Evolutionary conservation across 2,888 invertebrate genomes (phyloP).

Genomic region (Mesochorus sp.): DNA sequence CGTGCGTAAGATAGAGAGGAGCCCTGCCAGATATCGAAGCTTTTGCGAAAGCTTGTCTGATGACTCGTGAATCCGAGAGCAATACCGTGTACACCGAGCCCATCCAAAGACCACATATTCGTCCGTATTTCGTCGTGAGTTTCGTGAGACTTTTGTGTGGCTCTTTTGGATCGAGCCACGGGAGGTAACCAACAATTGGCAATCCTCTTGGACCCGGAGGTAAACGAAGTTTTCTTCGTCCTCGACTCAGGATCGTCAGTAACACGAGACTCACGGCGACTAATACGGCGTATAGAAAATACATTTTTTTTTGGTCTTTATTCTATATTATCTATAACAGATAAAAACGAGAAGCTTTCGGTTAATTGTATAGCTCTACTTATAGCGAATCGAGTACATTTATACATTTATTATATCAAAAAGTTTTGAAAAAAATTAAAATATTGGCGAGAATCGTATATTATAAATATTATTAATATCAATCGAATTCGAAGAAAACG

Average conservation of each 20-base stretch:
- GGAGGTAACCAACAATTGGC: conserved; percentile 91
- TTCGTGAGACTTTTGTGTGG: conserved; percentile 89
- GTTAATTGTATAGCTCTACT: neutral
- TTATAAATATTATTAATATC: too few species aligned
- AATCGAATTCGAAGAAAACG: too few species aligned
- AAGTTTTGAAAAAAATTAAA: too few species aligned
- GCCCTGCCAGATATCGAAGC: conserved; percentile 90
- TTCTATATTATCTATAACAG: conserved; percentile 9
- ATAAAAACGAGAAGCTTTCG: neutral
- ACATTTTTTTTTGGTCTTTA: conserved; percentile 1
- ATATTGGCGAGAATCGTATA: too few species aligned
- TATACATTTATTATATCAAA: too few species aligned
- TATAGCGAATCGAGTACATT: too few species aligned
- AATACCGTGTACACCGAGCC: conserved; percentile 91
- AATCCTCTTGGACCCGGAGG: conserved; percentile 92
- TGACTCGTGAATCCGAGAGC: conserved; percentile 88
- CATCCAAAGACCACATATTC: conserved; percentile 89
- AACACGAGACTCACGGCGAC: conserved; percentile 20
- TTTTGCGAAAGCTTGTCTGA: conserved; percentile 89
- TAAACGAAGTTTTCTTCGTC: conserved; percentile 81
- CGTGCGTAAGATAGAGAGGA: conserved; percentile 92
- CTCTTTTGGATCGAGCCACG: conserved; percentile 87
- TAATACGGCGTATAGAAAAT: conserved; percentile 11
- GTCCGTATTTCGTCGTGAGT: conserved; percentile 87
- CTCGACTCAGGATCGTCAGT: neutral